Base-by-base conservation (phyloP, 1,140 invertebrate species). In the Trichogramma pretiosum region DNA sequence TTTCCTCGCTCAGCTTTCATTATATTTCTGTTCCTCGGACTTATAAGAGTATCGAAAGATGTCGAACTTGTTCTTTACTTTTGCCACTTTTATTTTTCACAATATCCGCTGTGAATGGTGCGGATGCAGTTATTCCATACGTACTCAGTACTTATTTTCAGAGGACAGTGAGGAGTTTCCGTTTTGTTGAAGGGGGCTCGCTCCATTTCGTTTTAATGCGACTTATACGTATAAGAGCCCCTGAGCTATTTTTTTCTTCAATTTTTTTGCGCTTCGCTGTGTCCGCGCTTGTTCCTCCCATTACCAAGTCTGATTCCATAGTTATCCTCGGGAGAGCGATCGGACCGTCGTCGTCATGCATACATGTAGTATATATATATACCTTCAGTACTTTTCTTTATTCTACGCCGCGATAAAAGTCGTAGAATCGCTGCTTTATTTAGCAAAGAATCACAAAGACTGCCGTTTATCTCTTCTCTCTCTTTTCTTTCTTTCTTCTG, bases 391-490 rank as follows among this genome's bases (percentile, higher is more conserved):
- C 32, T 46, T 37, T 37, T 38, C 44, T 38, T 46, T 32, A 32
- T 46, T 46, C 44, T 21, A 2, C 16, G 7, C 35, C 14, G 36
- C 17, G 23, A 46, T 38, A 37, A 46, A 28, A 46, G 36, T 38
- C 36, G 23, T 26, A 36, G 26, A 46, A 46, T 46, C 44, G 36
- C 26, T 32, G 44, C 44, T 46, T 46, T 46, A 41, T 47, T 47
- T 47, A 47, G 38, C 46, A 47, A 47, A 47, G 46, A 47, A 47
- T 47, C 46, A 47, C 46, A 47, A 32, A 39, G 45, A 28, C n/a
- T n/a, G n/a, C n/a, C n/a, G n/a, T n/a, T n/a, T n/a, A n/a, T 40
- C 38, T 46, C 44, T 21, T 19, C 35, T 16, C 19, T 46, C 1
- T 39, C 5, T 42, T 19, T 41, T 28, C 24, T 28, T 28, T 11